Evolutionary conservation across 2,113 vertebrate species (phyloP).

Genomic region (Macquaria ambigua): DNA sequence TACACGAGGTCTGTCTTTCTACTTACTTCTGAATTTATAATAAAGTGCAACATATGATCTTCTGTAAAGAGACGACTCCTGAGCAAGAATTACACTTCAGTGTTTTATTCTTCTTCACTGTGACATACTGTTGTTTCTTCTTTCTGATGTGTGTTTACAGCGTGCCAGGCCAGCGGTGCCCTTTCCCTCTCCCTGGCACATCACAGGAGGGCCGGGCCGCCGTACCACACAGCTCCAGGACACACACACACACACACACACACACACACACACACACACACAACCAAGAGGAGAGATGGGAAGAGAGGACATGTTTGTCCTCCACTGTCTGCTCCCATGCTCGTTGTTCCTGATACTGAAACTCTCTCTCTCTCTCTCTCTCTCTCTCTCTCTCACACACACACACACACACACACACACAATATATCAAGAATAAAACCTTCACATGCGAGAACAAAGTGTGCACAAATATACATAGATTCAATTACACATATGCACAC

Average conservation of each 20-base stretch:
- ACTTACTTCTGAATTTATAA: background rate
- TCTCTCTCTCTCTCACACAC: too few species aligned
- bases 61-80: background rate
- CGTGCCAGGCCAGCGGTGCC: constrained; percentile 37
- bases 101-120: background rate
- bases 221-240: constrained; percentile 16
- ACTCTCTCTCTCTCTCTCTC: too few species aligned
- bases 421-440: background rate
- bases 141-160: constrained; percentile 20
- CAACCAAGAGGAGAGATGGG: background rate
- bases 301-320: constrained; percentile 49
- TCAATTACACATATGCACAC: constrained; percentile 34
- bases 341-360: constrained; percentile 20
- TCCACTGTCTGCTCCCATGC: constrained; percentile 44
- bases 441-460: background rate
- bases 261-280: constrained; percentile 19
- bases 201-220: constrained; percentile 16
- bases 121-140: background rate
- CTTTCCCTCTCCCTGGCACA: constrained; percentile 37
- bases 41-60: background rate
- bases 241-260: constrained; percentile 11
- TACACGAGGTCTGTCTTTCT: background rate
- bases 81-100: background rate
- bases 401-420: constrained; percentile 25
- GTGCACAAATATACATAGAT: constrained; percentile 30